Evolutionary conservation across 2,888 invertebrate genomes (phyloP).

Genomic region (Cryptus armator): DNA sequence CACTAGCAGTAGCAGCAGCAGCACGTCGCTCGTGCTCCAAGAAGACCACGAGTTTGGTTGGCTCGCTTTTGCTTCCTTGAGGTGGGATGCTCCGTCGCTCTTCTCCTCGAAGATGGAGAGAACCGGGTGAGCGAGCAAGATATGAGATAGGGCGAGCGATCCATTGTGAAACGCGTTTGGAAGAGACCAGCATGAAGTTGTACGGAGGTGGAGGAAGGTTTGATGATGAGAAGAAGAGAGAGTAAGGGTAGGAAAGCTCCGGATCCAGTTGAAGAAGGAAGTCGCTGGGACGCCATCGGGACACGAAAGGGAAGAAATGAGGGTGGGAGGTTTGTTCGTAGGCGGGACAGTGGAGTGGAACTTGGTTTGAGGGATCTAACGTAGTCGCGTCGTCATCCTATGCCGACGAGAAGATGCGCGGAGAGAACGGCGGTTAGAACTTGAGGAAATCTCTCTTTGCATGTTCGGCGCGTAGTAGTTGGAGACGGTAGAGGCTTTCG

Average conservation of each 20-base stretch:
- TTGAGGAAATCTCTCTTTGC: slow-evolving; percentile 63
- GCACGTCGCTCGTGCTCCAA: slow-evolving; percentile 43
- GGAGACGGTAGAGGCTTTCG: slow-evolving; percentile 5
- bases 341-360: slow-evolving; percentile 26
- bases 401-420: neutral
- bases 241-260: slow-evolving; percentile 28
- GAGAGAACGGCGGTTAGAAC: slow-evolving; percentile 25
- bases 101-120: neutral
- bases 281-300: slow-evolving; percentile 29
- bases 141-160: slow-evolving; percentile 29
- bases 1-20: slow-evolving; percentile 26
- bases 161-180: slow-evolving; percentile 40
- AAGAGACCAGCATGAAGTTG: slow-evolving; percentile 43
- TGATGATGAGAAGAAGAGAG: neutral
- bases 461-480: slow-evolving; percentile 62
- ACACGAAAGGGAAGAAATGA: slow-evolving; percentile 5
- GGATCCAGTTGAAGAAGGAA: slow-evolving; percentile 35
- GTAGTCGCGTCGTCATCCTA: slow-evolving; percentile 9
- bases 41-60: slow-evolving; percentile 32
- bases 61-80: slow-evolving; percentile 23
- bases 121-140: slow-evolving; percentile 17
- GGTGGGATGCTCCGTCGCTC: slow-evolving; percentile 30
- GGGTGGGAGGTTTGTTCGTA: slow-evolving; percentile 33
- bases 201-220: slow-evolving; percentile 12
- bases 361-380: slow-evolving; percentile 42